Evolutionary conservation across 2,113 vertebrate genomes (phyloP).

Genomic region (Microcebus ravelobensis): DNA sequence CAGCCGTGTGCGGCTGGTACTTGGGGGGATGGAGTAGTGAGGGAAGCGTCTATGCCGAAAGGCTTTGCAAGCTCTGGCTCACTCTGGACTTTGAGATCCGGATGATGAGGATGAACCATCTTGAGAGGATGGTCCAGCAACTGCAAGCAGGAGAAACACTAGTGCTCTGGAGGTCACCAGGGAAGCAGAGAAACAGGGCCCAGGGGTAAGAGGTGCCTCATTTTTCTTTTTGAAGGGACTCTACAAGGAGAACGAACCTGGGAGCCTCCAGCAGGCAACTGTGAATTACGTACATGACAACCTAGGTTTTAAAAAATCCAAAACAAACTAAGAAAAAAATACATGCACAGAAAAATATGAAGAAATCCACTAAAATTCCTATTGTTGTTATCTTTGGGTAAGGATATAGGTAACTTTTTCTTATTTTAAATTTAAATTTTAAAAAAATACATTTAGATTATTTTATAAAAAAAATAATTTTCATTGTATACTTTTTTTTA

Average conservation of each 20-base stretch:
- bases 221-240: not conserved
- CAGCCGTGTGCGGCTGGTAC: fast-evolving
- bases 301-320: fast-evolving
- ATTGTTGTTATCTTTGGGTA: too few relatives aligned
- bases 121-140: too few relatives aligned
- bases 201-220: not conserved
- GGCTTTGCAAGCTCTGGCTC: not conserved
- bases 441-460: not conserved
- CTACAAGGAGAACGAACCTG: not conserved
- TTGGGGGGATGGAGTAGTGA: fast-evolving
- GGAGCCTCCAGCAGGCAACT: not conserved
- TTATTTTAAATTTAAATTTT: not conserved
- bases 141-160: fast-evolving
- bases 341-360: fast-evolving
- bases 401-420: not conserved
- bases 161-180: fast-evolving
- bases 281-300: fast-evolving
- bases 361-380: not conserved
- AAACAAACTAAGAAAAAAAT: not conserved
- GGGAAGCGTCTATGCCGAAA: fast-evolving
- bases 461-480: not conserved
- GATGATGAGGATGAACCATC: not conserved
- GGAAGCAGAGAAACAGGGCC: fast-evolving
- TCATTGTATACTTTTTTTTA: not conserved
- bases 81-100: not conserved